Percentiles rank a stretch among this genome's conserved stretches.
Conservation (phyloP, 2,113 vertebrate genomes). For the Clupea harengus region DNA sequence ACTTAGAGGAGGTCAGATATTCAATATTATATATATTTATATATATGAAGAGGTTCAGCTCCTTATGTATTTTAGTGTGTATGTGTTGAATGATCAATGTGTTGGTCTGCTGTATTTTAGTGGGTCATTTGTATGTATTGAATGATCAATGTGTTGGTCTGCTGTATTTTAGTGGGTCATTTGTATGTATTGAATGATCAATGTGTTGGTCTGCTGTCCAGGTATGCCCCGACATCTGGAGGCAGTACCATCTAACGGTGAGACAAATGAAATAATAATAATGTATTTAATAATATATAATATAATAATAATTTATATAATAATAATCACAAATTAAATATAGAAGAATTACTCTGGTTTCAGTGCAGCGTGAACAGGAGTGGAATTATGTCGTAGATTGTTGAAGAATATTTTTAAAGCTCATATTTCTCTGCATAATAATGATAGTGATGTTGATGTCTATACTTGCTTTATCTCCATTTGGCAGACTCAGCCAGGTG, state of each 20-base stretch:
- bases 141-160: constrained; percentile 18
- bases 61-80: background rate
- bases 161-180: constrained; percentile 17
- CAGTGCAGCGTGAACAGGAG: background rate
- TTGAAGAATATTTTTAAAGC: too few species aligned
- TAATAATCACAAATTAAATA: too few species aligned
- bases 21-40: background rate
- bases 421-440: too few species aligned
- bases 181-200: background rate
- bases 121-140: background rate
- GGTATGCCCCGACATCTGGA: constrained; percentile 63
- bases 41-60: too few species aligned
- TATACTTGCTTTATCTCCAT: background rate
- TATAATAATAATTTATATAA: too few species aligned
- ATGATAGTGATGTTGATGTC: too few species aligned
- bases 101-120: background rate
- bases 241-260: constrained; percentile 65
- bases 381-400: too few species aligned
- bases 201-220: constrained; percentile 37
- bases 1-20: constrained; percentile 61
- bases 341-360: background rate
- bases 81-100: too few species aligned
- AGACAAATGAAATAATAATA: constrained; percentile 17
- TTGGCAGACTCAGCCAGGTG: constrained; percentile 27
- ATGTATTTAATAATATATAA: too few species aligned